Base-by-base conservation (phyloP, 2,888 invertebrate genomes). In the Caradrina kadenii region DNA sequence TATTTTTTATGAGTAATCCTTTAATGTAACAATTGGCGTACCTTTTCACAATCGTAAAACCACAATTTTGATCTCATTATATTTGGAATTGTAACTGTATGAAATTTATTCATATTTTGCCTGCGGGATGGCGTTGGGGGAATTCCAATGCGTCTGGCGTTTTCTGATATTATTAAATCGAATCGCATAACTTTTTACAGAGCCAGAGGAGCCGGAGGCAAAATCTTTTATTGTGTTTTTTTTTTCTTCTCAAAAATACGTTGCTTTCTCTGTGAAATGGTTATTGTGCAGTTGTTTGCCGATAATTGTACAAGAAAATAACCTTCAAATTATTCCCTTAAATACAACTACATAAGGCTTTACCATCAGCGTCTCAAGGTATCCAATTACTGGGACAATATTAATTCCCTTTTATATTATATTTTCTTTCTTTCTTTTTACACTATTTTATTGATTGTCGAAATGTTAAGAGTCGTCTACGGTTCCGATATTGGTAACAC, bases 111-210 rank as follows among this genome's bases (percentile, higher is more conserved):
- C 55, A 56, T 58, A 67, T 75, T 72, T 63, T 74, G 59, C 77
- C 66, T 56, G 63, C 55, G 62, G 80, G 64, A 65, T 69, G 55
- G 56, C 63, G 55, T 55, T 62, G 58, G 70, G 74, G 77, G 62
- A 81, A 80, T 82, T 78, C 70, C 72, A 50, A 67, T 65, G 63
- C 53, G 61, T 63, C 63, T 73, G 63, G 55, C 68, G 55, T 69
- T 50, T 56, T 60, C 55, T 69, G 60, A 69, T 75, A 80, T 72
- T 64, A 67, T 78, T 69, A 71, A 45, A 45, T 53, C 8, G 13
- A 68, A 71, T 58, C 65, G 65, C 42, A 69, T 55, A 74, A 73
- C 52, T 74, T 79, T 73, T 50, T 61, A 48, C 61, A 56, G 15
- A 19, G 42, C 21, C 15, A 17, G 45, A 45, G 56, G n/a, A 56